Base-by-base conservation (phyloP, 2,888 invertebrate genomes). In the Cynaeus angustus region DNA sequence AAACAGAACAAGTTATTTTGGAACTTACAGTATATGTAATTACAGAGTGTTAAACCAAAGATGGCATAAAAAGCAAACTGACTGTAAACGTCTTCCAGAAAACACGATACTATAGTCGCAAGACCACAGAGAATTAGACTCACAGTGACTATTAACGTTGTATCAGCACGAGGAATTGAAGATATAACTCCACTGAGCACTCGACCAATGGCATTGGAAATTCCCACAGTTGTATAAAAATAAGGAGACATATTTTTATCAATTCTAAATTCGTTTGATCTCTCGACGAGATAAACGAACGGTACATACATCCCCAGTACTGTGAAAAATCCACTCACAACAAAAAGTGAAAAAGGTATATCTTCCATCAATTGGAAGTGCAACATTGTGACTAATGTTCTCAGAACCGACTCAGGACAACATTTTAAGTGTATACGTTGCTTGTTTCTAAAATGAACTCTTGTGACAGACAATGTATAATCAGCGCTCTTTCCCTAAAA, bases 301-400 rank as follows among this genome's bases (percentile, higher is more conserved):
- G 94, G 94, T n/a, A 93, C 90, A 80, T 92, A 93, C 79, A 93
- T 90, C 72, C 94, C 94, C 81, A 93, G 87, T 79, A 92, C 89
- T 0, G 92, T 92, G 66, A 94, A 84, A 69, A 92, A 91, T 8
- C 94, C 85, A 53, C 86, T 85, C 0, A 83, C 61, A 1, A 84
- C 71, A 14, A 87, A 74, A 5, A 86, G 30, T 0, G 80, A 71
- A 73, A 87, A 87, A 0, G 82, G 74, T 1, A 74, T 74, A 0
- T 78, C 79, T 59, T 78, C 79, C 16, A 84, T 62, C 53, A 84
- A 68, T 3, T 73, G 65, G 28, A 79, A 71, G 70, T 85, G 80
- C 14, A 85, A 62, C 82, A 85, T 83, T 9, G 83, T 83, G 0
- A 75, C 77, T 12, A 85, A 64, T 8, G 80, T 81, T 58, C 83